Base-by-base conservation (phyloP, 2,113 vertebrate genomes). In the Hemiprocne comata region DNA sequence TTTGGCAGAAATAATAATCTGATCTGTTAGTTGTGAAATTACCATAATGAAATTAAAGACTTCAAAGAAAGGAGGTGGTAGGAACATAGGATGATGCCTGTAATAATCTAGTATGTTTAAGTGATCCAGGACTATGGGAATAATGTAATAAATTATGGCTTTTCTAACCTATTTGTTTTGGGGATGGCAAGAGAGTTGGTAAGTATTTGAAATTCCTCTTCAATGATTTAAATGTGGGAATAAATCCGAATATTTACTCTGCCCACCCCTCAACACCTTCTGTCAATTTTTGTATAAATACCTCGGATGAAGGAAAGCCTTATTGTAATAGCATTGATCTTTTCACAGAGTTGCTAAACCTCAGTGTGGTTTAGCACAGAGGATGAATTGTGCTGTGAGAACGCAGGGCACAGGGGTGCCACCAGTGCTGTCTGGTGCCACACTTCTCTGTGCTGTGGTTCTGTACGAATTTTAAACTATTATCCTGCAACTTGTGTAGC, bases 1-100 rank as follows among this genome's bases (percentile, higher is more conserved):
- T 67, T 83, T 77, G n/a, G 13, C 66, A 69, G 67, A 91, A 94
- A 70, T 58, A 69, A 62, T 79, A 55, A 57, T 84, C 48, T 88
- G 26, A 65, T 72, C 33, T 89, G 18, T 81, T 70, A 64, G 73
- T n/a, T 89, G 28, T 44, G 64, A 70, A 95, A 70, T 71, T 65
- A 10, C 12, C 24, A 1, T 46, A 9, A 36, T 34, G 10, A 79
- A 91, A 58, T 62, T 44, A 55, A 87, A 70, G 71, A 12, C 42
- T 75, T 89, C 12, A 85, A 58, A 73, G 67, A 82, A 79, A 38
- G 64, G 23, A 69, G n/a, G 25, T 57, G 18, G 34, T 75, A 69
- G 44, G 44, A 89, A n/a, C 44, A 69, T 48, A 85, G 36, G 10
- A 2, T 46, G 15, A 28, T 87, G 15, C 31, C 29, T 83, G 0